phyloP scores from a whole-genome alignment of 1,140 invertebrate genomes.

The Drosophila santomea region DNA sequence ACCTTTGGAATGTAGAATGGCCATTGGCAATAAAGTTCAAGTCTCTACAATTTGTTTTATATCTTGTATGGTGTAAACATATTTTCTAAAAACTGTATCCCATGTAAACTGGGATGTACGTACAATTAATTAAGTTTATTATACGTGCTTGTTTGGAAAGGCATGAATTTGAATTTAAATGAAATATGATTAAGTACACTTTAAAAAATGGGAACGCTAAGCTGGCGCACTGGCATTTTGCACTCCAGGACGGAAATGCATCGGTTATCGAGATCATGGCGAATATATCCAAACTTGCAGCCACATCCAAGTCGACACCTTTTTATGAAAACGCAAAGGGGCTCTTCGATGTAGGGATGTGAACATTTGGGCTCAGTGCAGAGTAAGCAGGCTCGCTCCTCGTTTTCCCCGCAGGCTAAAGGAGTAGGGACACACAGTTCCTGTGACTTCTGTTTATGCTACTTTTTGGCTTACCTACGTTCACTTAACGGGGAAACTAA shows the following conservation, averaged over 20 bases:
- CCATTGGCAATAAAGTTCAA: neutral
- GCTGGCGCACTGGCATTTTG: neutral
- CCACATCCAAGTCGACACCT: conserved; percentile 46
- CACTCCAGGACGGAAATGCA: conserved; percentile 37
- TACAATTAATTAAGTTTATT: neutral
- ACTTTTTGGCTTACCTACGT: conserved; percentile 36
- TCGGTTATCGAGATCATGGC: conserved; percentile 21
- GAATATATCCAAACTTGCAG: conserved; percentile 54
- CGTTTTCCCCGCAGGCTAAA: conserved; percentile 56
- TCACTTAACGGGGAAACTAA: neutral
- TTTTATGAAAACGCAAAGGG: neutral
- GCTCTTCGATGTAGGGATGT: neutral
- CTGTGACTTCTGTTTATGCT: neutral
- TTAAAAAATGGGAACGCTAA: neutral
- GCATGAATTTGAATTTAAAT: too few species aligned
- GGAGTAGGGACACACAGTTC: neutral
- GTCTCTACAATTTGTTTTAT: conserved; percentile 36
- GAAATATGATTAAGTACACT: too few species aligned
- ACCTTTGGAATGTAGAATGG: neutral
- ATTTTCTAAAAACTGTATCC: conserved; percentile 25
- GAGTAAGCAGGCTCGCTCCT: conserved; percentile 38
- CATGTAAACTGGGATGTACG: neutral
- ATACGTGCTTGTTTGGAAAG: too few species aligned
- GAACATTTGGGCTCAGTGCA: conserved; percentile 45
- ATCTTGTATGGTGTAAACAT: conserved; percentile 27